These are phyloP conservation scores for Notodromas monacha DNA, from an alignment of 2,888 invertebrate genomes.

Conservation along the genomic window DNA sequence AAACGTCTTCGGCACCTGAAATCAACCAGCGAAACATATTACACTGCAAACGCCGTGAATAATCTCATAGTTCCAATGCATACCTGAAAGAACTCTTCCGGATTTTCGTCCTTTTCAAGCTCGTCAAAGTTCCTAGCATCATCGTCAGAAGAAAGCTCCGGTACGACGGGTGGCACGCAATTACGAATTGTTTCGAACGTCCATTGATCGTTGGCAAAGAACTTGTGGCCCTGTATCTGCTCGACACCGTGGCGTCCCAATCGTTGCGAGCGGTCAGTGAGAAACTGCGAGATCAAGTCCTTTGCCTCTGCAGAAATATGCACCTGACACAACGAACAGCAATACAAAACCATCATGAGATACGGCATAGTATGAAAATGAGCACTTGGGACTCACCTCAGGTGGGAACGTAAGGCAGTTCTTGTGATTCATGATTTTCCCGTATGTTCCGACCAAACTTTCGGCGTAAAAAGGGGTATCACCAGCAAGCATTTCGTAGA, in stretches of 20 bases:
- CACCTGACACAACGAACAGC: too few species aligned
- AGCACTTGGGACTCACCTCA: constrained; percentile 65
- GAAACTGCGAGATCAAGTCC: constrained; percentile 57
- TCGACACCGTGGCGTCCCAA: constrained; percentile 68
- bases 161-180: constrained; percentile 82
- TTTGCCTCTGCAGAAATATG: too few species aligned
- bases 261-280: constrained; percentile 50
- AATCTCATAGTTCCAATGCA: too few species aligned
- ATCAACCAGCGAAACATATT: too few species aligned
- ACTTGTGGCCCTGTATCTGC: constrained; percentile 73
- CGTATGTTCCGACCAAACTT: constrained; percentile 85
- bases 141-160: constrained; percentile 74
- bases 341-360: too few species aligned
- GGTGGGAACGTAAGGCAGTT: constrained; percentile 70
- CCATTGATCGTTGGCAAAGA: constrained; percentile 91
- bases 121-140: constrained; percentile 97
- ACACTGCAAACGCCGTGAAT: too few species aligned
- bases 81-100: constrained; percentile 81
- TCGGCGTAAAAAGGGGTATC: constrained; percentile 98
- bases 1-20: constrained; percentile 83
- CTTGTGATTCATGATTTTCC: constrained; percentile 95
- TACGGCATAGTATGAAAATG: too few species aligned
- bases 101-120: constrained; percentile 65
- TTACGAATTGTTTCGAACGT: constrained; percentile 78
- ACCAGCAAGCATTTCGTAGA: constrained; percentile 92